Evolutionary conservation across 2,113 vertebrate species (phyloP).

Genomic region (Thamnaconus septentrionalis): DNA sequence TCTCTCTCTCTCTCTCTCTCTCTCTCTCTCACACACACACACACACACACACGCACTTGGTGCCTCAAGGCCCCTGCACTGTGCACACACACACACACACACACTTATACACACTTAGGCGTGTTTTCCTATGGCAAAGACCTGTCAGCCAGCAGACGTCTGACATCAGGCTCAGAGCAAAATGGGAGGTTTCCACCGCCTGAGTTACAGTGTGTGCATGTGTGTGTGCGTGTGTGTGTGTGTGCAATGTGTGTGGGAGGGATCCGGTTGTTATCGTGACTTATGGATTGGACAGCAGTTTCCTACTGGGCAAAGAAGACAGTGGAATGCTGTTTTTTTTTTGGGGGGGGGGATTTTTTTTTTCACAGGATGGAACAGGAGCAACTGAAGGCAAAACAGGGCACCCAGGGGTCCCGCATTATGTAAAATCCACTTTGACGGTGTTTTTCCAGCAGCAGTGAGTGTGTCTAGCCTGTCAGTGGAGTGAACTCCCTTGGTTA

Average conservation of each 20-base stretch:
- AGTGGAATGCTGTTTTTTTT: slow-evolving; percentile 44
- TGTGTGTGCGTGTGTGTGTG: slow-evolving; percentile 29
- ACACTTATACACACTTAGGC: slow-evolving; percentile 24
- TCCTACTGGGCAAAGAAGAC: slow-evolving; percentile 54
- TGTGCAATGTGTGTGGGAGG: slow-evolving; percentile 42
- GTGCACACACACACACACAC: slow-evolving; percentile 10
- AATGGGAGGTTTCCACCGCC: slow-evolving; percentile 52
- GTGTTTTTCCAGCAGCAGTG: too few relatives aligned
- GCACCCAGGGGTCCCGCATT: too few relatives aligned
- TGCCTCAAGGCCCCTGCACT: slow-evolving; percentile 21
- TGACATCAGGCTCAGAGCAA: slow-evolving; percentile 60
- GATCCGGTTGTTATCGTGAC: slow-evolving; percentile 68
- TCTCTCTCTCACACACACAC: neutral
- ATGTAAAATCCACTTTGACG: too few relatives aligned
- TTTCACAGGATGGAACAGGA: too few relatives aligned
- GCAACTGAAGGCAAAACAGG: too few relatives aligned
- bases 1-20: neutral
- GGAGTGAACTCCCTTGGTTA: too few relatives aligned
- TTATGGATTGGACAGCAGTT: slow-evolving; percentile 69
- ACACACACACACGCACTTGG: slow-evolving; percentile 20
- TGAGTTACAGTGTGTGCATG: slow-evolving; percentile 11
- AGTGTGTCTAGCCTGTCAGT: too few relatives aligned
- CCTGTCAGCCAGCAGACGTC: slow-evolving; percentile 56
- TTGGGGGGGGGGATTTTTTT: neutral
- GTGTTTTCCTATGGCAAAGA: slow-evolving; percentile 56